A percentile compares a stretch with the other conserved stretches of the same genome.
Conservation (phyloP, 1,140 invertebrate species). For the Dendrolimus punctatus region DNA sequence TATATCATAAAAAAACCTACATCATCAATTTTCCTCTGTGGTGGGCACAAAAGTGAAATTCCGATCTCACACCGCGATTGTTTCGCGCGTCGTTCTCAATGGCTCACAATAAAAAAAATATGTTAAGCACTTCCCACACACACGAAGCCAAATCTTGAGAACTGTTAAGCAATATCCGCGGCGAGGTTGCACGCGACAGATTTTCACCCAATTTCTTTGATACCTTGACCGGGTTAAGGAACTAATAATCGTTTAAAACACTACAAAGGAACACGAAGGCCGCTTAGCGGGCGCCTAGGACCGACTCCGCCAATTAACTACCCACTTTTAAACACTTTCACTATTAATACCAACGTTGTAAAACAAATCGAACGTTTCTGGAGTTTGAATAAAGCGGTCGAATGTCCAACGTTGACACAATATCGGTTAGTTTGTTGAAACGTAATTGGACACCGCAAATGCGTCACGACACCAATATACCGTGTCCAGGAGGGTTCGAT, state of each 20-base stretch:
- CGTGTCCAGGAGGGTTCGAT: constrained; percentile 13
- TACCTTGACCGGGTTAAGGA: constrained; percentile 42
- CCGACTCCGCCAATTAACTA: constrained; percentile 29
- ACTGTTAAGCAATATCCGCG: constrained; percentile 22
- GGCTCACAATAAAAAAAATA: constrained; percentile 30
- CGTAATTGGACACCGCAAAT: constrained; percentile 16
- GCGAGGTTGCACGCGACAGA: constrained; percentile 19
- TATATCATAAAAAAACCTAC: constrained; percentile 11
- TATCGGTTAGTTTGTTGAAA: constrained; percentile 1
- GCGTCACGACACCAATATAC: constrained; percentile 16
- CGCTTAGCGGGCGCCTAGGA: constrained; percentile 12
- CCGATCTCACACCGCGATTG: constrained; percentile 39
- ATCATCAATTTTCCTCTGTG: constrained; percentile 8
- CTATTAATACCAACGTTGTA: constrained; percentile 1
- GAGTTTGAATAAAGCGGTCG: constrained; percentile 1
- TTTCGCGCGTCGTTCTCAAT: constrained; percentile 23
- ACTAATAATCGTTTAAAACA: constrained; percentile 2
- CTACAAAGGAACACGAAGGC: constrained; percentile 3
- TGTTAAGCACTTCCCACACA: constrained; percentile 36
- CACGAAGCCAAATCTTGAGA: constrained; percentile 24
- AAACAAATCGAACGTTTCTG: background rate
- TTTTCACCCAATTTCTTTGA: constrained; percentile 35
- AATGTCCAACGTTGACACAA: background rate
- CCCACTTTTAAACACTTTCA: constrained; percentile 17
- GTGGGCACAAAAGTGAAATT: constrained; percentile 47